Evolutionary conservation across 2,797 vertebrate genomes (phyloP), one percentile per base, ranked within the genome.

Genomic region (Ataeniobius toweri): DNA sequence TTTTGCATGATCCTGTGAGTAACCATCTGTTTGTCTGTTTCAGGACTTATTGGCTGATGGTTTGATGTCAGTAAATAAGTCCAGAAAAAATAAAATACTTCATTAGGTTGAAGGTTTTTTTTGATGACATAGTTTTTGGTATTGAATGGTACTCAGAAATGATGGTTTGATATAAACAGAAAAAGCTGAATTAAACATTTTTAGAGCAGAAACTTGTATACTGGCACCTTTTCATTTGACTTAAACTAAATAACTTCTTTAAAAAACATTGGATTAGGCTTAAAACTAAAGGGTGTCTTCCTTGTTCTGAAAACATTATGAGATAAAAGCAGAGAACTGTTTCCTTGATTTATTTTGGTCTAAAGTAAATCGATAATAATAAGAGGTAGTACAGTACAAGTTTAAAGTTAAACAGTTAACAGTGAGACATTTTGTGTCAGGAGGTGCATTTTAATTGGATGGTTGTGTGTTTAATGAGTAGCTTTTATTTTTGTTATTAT

Each of bases 1-100:
- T 97, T 99, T 94, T 99, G 98, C 92, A 99, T 99, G 98, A 96
- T 99, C 2, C 55, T 99, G 98, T 99, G 87, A 99, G 98, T 99
- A 78, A 59, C 10, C 31, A 0, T 9, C 24, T 28, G 22, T 44
- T 18, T 71, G 50, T n/a, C 10, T 73, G 53, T 41, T 56, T n/a
- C 50, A n/a, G 18, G 31, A 12, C 28, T 72, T 1, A 24, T 22
- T 9, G 3, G 16, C 63, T 67, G 63, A 65, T 1, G 20, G 31
- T 36, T 65, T 65, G 22, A 22, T 61, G 13, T 61, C 6, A 16
- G 13, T 28, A 36, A 36, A 36, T 36, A 36, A 36, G 36, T 36
- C 36, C 36, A 36, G 36, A 36, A 4, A 36, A 36, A 36, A 36
- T 36, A 36, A 36, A 36, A 36, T 36, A 36, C 36, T 36, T 36